Evolutionary conservation across 2,113 vertebrate genomes (phyloP), one percentile per base, ranked within the genome.

Genomic region (Emydocephalus ijimae): DNA sequence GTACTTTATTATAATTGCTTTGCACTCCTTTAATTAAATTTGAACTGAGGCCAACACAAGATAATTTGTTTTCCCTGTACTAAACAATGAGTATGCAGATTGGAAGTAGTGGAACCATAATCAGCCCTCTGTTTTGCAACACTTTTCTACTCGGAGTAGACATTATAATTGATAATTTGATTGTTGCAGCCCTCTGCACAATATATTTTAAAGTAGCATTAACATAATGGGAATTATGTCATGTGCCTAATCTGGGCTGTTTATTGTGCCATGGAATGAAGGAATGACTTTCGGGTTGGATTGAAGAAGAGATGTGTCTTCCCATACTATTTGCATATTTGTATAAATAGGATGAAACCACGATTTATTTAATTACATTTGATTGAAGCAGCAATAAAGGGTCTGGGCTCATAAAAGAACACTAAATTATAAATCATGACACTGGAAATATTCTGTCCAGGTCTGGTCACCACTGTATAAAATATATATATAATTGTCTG

Each of bases 31-130:
- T 99, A 99, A 99, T 99, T 99, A 98, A 99, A 99, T 98, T 98
- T 99, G 98, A 99, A 98, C 98, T 97, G 96, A 97, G 98, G 98
- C 98, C 98, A 99, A 98, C 98, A 98, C 97, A 98, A 98, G 98
- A 99, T 99, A 98, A 99, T 99, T 99, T 99, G 98, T 99, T 99
- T 99, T 99, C 98, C 98, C 98, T 97, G 99, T 98, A 98, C 98
- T 98, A 98, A 99, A 99, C 98, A 98, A 98, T 98, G 98, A 98
- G 98, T 98, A 98, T 98, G 98, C 98, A 98, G 98, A 98, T 98
- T 98, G 98, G 97, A 98, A 98, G 98, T 98, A 97, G 98, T 98
- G 98, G 98, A 98, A 97, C 98, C 97, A 97, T 98, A 98, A 98
- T 98, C 98, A 98, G 97, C 97, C 97, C 98, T 98, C 97, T 98